Conservation (phyloP, 2,888 invertebrate species). For the Fragum fragum region DNA sequence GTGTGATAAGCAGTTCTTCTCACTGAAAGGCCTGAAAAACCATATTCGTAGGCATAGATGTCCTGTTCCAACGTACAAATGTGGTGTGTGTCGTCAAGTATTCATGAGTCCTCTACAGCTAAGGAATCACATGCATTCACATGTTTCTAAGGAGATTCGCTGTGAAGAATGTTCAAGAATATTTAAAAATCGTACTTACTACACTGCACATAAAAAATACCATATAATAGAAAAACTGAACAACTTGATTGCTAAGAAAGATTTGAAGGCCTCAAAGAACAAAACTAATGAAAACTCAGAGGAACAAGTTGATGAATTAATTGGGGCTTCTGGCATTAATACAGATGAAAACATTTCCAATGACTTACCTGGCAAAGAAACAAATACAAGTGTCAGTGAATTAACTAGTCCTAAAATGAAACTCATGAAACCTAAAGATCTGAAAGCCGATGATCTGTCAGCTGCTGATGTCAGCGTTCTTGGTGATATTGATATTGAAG, state of each 20-base stretch:
- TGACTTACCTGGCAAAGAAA: not conserved
- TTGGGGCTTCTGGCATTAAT: not conserved
- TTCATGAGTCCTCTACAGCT: constrained; percentile 44
- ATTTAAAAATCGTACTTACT: constrained; percentile 50
- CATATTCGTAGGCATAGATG: constrained; percentile 56
- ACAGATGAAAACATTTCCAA: not conserved
- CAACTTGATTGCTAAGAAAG: constrained; percentile 29
- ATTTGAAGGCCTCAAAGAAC: not conserved
- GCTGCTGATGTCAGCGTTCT: constrained; percentile 5
- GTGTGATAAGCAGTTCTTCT: constrained; percentile 65
- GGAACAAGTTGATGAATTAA: not conserved
- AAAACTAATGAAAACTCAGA: not conserved
- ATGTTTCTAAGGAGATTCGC: constrained; percentile 47
- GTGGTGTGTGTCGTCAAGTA: constrained; percentile 54
- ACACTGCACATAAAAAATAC: constrained; percentile 60
- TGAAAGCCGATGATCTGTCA: constrained; percentile 8
- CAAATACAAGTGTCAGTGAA: constrained; percentile 2
- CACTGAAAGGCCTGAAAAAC: constrained; percentile 66
- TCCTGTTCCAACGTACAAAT: constrained; percentile 52
- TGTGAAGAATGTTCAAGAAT: constrained; percentile 57
- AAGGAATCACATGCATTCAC: constrained; percentile 57
- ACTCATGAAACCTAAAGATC: constrained; percentile 7
- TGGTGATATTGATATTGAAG: constrained; percentile 42
- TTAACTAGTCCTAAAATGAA: constrained; percentile 17
- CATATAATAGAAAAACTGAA: constrained; percentile 62